Evolutionary conservation across 1,140 invertebrate genomes (phyloP), one percentile per base, ranked within the genome.

Genomic region (Limonius californicus): DNA sequence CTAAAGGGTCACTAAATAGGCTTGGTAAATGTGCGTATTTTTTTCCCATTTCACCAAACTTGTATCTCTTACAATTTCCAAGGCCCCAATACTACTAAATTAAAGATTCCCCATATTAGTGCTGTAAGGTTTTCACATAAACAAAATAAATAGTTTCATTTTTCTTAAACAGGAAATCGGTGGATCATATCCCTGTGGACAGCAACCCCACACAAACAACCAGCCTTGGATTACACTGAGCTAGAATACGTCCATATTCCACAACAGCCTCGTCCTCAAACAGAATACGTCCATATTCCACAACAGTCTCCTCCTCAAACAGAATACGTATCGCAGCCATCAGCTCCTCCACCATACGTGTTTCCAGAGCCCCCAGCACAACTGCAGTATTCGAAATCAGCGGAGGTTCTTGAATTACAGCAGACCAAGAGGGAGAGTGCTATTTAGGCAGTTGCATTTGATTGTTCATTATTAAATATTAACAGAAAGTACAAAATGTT

Each of bases 131-230:
- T n/a, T n/a, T n/a, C n/a, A n/a, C n/a, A n/a, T n/a, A n/a, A n/a
- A n/a, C n/a, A n/a, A n/a, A n/a, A n/a, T n/a, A n/a, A n/a, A n/a
- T n/a, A n/a, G n/a, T n/a, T n/a, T n/a, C n/a, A n/a, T n/a, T n/a
- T 27, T 27, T 27, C 9, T 27, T 27, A 27, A 27, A n/a, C n/a
- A 90, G 89, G 89, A 30, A 92, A 92, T 77, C 87, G 90, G 68
- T 92, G 88, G 87, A 80, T 92, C 59, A 83, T 90, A 9, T 88
- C 90, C 7, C 79, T 93, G 70, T 94, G 89, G 89, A 88, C 89
- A 11, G 82, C 87, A 35, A 89, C 89, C 12, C 90, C 91, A 0
- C 85, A 90, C 66, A 87, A 90, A 61, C 89, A 91, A 73, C 89
- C 89, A n/a, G 86, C 91, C 6, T 72, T 94, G 14, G 91, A 92